These are phyloP conservation scores for Equus quagga DNA, from an alignment of 2,113 vertebrate species.

Conservation along the genomic window DNA sequence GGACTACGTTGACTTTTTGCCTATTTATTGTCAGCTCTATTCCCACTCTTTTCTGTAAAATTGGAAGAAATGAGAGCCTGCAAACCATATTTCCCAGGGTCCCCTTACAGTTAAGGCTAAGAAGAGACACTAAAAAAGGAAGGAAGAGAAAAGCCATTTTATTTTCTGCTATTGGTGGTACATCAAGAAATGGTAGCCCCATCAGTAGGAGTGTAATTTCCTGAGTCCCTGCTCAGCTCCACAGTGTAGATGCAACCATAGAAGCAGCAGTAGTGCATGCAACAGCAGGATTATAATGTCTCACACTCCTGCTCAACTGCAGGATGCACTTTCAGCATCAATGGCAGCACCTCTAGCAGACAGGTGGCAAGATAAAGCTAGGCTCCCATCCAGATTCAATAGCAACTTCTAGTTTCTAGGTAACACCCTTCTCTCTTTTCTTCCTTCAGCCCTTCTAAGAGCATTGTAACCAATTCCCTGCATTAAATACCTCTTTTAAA, in stretches of 20 bases:
- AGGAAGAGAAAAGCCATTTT: not conserved
- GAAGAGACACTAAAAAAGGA: not conserved
- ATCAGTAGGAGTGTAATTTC: rapidly evolving
- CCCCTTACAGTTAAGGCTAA: not conserved
- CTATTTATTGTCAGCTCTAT: not conserved
- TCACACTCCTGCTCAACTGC: not conserved
- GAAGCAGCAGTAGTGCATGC: not conserved
- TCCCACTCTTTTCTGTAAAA: not conserved
- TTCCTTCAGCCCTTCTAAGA: not conserved
- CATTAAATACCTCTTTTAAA: not conserved
- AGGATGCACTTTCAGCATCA: not conserved
- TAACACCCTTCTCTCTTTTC: not conserved
- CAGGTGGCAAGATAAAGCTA: not conserved
- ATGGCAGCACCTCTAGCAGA: not conserved
- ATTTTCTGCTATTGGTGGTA: not conserved
- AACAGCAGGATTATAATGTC: not conserved
- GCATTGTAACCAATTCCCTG: not conserved
- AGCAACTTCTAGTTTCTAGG: not conserved
- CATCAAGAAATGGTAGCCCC: not conserved
- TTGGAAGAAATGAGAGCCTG: not conserved
- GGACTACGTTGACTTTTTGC: not conserved
- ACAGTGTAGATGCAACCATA: not conserved
- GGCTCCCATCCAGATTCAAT: not conserved
- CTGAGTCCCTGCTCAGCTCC: not conserved
- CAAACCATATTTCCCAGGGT: not conserved